Base-by-base conservation (phyloP, 2,888 invertebrate genomes). In the Drymonia ruficornis region DNA sequence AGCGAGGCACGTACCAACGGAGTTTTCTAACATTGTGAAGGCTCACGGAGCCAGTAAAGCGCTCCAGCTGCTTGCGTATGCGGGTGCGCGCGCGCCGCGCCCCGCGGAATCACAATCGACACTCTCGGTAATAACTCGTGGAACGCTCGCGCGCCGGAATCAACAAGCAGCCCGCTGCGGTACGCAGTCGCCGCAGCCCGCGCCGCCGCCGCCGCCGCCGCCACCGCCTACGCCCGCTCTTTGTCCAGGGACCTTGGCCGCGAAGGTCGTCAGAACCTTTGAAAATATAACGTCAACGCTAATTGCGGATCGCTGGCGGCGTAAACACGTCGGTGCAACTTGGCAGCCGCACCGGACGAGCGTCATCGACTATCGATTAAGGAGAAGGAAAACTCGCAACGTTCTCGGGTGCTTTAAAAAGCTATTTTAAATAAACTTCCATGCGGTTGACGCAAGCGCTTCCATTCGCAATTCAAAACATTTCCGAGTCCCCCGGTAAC, bases 111-210 rank as follows among this genome's bases (percentile, higher is more conserved):
- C 78, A 75, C 84, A 84, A 86, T 80, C 67, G 75, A 72, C 78
- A 63, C 77, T 68, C 77, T 67, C 75, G 78, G 83, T 74, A 78
- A 84, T 85, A 85, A 85, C 85, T 85, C 81, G 78, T 74, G 70
- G 75, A 74, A 70, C 62, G 61, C 55, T 59, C 67, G 65, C 67
- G 69, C 71, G 62, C 46, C 59, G 64, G 84, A 81, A 84, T 84
- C 74, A 52, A 74, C 74, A 83, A 84, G 71, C 74, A 78, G 79
- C 55, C 15, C 29, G 46, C 8, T 19, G 44, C 53, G 60, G 50
- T 63, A 59, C 60, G 57, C 55, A 50, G 34, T 45, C 47, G 49
- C 47, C 49, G 38, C 18, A 36, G 49, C 49, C 19, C 19, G 51
- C 28, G 23, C 12, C 49, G 40, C 49, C 40, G 19, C 46, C 53